A percentile compares a stretch with the other conserved stretches of the same genome.
Conservation (phyloP, 2,888 invertebrate genomes). For the Gisinianus flammeolus region DNA sequence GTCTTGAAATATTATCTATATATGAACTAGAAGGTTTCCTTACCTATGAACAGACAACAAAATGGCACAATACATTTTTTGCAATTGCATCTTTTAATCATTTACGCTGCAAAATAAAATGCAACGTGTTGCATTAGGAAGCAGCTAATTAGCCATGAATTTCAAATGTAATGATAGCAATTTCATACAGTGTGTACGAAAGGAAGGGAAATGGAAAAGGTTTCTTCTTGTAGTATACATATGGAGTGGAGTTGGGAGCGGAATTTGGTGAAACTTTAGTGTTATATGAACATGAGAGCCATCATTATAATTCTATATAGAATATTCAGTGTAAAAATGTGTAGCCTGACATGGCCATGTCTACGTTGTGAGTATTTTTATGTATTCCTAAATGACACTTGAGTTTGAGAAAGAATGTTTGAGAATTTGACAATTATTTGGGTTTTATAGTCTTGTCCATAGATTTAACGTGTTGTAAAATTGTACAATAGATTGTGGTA, state of each 20-base stretch:
- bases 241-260: too few relatives aligned
- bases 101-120: background rate
- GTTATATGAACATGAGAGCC: too few relatives aligned
- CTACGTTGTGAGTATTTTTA: too few relatives aligned
- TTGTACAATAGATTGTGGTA: background rate
- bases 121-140: background rate
- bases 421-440: background rate
- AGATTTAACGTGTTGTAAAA: background rate
- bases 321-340: too few relatives aligned
- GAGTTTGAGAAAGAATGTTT: background rate
- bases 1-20: background rate
- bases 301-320: too few relatives aligned
- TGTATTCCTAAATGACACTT: too few relatives aligned
- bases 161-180: background rate
- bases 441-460: background rate
- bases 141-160: conserved; percentile 17
- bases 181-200: too few relatives aligned
- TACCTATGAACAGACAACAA: background rate
- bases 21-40: background rate
- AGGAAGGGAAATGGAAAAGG: too few relatives aligned
- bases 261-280: too few relatives aligned
- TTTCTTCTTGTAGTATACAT: too few relatives aligned
- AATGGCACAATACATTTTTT: background rate
- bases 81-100: background rate
- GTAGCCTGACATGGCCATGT: too few relatives aligned